Base-by-base conservation (phyloP, 2,797 vertebrate genomes). In the Sebastes diploproa region DNA sequence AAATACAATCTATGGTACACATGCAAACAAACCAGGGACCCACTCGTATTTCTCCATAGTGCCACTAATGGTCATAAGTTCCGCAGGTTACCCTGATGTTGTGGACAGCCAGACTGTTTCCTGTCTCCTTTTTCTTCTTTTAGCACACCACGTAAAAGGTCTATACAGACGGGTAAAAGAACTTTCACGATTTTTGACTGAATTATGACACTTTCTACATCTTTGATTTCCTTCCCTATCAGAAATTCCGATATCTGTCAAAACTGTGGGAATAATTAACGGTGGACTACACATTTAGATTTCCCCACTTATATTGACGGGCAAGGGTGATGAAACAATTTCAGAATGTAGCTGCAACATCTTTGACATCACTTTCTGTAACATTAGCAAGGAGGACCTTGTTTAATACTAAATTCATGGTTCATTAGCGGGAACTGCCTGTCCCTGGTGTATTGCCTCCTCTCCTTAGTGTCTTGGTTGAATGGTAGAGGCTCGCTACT, bases 401-500 rank as follows among this genome's bases (percentile, higher is more conserved):
- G 74, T 82, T 90, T 74, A 76, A 84, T 80, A 59, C 64, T 68
- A 25, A 82, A 88, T 82, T 82, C 71, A 72, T 34, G 77, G 60
- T 78, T 89, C 82, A 83, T 86, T 88, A 89, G 67, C 60, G n/a
- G 36, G 63, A 74, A 22, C 18, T 79, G 64, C 61, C 73, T 74
- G 63, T 72, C 75, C 79, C 79, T 67, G 62, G 75, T 73, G 77
- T 76, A 58, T 69, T 50, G 55, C 78, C 32, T 84, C 63, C 58
- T 73, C 80, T 90, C 78, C 63, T 87, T 80, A 42, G 60, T 30
- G 79, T 83, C 75, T 81, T 70, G 36, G 63, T 83, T 82, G 70
- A 87, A 86, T 38, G 72, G 66, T 59, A 23, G 75, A 64, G 77
- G 76, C 85, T 82, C 73, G 38, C 77, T 69, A 76, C 91, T 95